Evolutionary conservation across 2,888 invertebrate genomes (phyloP), one percentile per base, ranked within the genome.

Genomic region (Lamellibrachia columna): DNA sequence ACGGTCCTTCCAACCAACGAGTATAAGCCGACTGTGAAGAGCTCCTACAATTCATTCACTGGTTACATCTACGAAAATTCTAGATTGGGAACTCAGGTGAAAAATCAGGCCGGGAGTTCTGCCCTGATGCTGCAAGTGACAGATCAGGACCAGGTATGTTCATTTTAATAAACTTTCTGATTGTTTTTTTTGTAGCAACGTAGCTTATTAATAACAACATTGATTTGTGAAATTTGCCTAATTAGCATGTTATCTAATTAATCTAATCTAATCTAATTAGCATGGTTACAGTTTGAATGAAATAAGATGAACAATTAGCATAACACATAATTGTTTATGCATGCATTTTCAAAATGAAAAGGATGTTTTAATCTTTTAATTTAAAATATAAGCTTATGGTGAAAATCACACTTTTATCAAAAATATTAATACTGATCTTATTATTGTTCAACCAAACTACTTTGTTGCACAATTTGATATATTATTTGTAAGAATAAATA

Each of bases 61-160:
- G 95, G 95, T 11, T 94, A 94, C 92, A 95, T 96, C 53, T 93
- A 94, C 7, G 96, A 96, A 92, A 94, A 94, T 92, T 94, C 95
- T 11, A 93, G 93, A 11, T 90, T 92, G 53, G 95, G 95, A 6
- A 95, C 95, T 0, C 93, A 94, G 8, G 94, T 95, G 9, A 91
- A 91, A 9, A 91, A 94, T 75, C 92, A 90, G 2, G 91, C 92
- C 52, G 93, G 93, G 1, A 93, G 93, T 53, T 93, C 93, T 52
- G 93, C 93, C 4, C 92, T 96, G 7, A 92, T 94, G 90, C 92
- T 96, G 15, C 75, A 92, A 0, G 94, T 95, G 75, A 94, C 93
- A 7, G 96, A 96, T 93, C 94, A 94, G 7, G 96, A 96, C 93
- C 94, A 94, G 94, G 96, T 96, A 92, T 91, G 92, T 8, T 28